These are phyloP conservation scores for Antechinus flavipes DNA, from an alignment of 2,113 vertebrate genomes.

Conservation along the genomic window DNA sequence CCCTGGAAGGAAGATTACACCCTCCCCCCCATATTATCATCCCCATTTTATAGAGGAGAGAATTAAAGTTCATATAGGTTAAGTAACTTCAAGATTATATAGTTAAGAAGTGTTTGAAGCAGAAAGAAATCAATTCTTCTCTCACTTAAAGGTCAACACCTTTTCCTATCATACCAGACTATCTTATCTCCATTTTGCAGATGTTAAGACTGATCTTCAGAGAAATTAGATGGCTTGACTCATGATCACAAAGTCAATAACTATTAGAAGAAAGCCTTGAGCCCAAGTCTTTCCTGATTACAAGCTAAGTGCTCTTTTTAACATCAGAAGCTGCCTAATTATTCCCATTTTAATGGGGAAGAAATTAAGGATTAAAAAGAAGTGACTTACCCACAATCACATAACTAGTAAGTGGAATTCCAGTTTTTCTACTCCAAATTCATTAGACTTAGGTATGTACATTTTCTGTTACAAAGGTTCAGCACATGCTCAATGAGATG, in stretches of 20 bases:
- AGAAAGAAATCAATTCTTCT: not conserved
- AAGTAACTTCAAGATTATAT: not conserved
- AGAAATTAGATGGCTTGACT: not conserved
- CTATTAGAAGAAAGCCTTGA: not conserved
- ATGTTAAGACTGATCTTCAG: not conserved
- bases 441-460: not conserved
- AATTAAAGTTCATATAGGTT: not conserved
- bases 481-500: not conserved
- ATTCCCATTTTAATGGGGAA: not conserved
- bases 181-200: not conserved
- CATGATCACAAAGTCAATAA: not conserved
- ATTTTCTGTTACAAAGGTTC: not conserved
- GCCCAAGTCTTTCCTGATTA: not conserved
- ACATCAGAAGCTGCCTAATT: not conserved
- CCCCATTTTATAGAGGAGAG: not conserved
- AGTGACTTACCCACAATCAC: not conserved
- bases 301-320: not conserved
- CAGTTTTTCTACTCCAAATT: not conserved
- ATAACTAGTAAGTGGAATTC: not conserved
- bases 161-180: not conserved
- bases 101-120: not conserved
- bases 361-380: not conserved
- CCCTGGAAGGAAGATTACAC: too few species aligned
- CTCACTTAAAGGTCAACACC: not conserved
- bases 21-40: not conserved